Percentiles rank a stretch among this genome's conserved stretches.
phyloP scores from a whole-genome alignment of 2,797 vertebrate genomes.

The Rhynchotus rufescens region DNA sequence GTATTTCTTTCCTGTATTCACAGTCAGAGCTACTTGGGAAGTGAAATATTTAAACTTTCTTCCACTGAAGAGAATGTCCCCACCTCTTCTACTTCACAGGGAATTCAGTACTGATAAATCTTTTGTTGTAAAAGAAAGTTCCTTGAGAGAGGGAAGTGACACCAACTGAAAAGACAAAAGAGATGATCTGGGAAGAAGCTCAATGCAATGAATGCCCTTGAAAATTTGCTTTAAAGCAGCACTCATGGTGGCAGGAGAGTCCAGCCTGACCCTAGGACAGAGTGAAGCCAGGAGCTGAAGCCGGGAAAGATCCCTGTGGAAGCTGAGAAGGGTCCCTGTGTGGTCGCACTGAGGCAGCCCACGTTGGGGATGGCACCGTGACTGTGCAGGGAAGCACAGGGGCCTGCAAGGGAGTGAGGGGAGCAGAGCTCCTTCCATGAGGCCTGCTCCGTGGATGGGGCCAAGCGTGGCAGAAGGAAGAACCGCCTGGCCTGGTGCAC shows the following conservation, averaged over 20 bases:
- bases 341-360: background rate
- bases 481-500: background rate
- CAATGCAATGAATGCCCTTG: background rate
- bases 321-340: background rate
- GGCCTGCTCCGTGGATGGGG: background rate
- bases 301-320: background rate
- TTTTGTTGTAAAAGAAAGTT: conserved; percentile 35
- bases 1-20: conserved; percentile 43
- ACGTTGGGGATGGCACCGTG: accelerated
- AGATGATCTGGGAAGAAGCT: conserved; percentile 15
- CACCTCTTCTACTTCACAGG: background rate
- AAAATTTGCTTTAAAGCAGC: background rate
- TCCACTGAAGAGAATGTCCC: conserved; percentile 30
- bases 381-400: background rate
- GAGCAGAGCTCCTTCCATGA: background rate
- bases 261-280: background rate
- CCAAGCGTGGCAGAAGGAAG: background rate
- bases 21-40: conserved; percentile 40
- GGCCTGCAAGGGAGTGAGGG: background rate
- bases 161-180: conserved; percentile 33
- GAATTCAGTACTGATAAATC: conserved; percentile 42
- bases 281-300: background rate
- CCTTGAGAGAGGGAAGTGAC: conserved; percentile 9
- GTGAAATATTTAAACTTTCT: conserved; percentile 60
- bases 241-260: background rate